Percentiles rank a stretch among this genome's conserved stretches.
These are phyloP conservation scores for Pterocles orientalis DNA, from an alignment of 2,113 vertebrate genomes.

Conservation along the genomic window DNA sequence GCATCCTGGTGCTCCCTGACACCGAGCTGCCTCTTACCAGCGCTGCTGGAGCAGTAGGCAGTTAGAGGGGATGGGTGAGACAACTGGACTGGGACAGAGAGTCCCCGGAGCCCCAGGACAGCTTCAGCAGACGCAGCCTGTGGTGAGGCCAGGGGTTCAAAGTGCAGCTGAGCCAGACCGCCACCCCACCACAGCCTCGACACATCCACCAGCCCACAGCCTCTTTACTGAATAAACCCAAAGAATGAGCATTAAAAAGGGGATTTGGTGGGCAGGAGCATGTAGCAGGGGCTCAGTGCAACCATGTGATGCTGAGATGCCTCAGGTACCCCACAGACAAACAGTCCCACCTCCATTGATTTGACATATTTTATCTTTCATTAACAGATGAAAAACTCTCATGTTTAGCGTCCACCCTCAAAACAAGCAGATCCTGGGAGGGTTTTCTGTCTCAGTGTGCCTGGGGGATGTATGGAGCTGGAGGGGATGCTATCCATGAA, in stretches of 20 bases:
- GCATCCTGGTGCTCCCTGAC: background rate
- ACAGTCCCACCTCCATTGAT: background rate
- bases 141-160: fast-evolving
- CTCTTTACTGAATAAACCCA: background rate
- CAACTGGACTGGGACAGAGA: background rate
- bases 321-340: background rate
- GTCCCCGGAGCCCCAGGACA: no score
- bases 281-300: background rate
- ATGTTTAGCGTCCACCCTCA: background rate
- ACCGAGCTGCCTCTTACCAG: background rate
- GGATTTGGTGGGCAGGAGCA: background rate
- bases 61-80: background rate
- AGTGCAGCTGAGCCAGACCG: background rate
- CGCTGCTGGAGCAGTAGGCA: background rate
- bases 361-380: background rate
- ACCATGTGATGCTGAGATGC: no score
- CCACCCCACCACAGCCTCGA: background rate
- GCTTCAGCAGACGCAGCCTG: background rate
- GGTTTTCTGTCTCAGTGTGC: background rate
- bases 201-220: background rate
- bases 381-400: background rate
- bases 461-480: background rate
- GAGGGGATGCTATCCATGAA: background rate
- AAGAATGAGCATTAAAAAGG: background rate
- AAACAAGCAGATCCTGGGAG: background rate